Evolutionary conservation across 2,113 vertebrate genomes (phyloP).

Genomic region (Chionomys nivalis): DNA sequence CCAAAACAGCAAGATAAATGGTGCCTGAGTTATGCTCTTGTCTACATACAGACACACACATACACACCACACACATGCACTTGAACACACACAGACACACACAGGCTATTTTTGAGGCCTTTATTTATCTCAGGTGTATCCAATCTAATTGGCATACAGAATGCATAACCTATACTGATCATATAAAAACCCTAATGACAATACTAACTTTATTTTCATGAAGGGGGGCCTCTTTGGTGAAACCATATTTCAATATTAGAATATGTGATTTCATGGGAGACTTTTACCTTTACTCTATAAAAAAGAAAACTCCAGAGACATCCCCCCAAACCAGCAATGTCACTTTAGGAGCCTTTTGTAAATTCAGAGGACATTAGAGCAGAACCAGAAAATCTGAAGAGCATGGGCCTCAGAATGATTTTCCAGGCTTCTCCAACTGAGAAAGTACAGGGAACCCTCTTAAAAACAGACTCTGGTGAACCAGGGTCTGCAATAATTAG

Average conservation of each 20-base stretch:
- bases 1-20: neutral
- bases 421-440: conserved; percentile 51
- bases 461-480: conserved; percentile 60
- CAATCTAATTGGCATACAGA: neutral
- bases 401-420: neutral
- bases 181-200: neutral
- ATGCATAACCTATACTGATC: neutral
- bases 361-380: conserved; percentile 28
- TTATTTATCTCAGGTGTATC: neutral
- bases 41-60: neutral
- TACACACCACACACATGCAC: neutral
- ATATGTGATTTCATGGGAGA: neutral
- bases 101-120: neutral
- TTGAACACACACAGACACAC: neutral
- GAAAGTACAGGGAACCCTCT: conserved; percentile 63
- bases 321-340: neutral
- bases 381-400: conserved; percentile 23
- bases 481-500: conserved; percentile 65
- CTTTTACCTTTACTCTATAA: neutral
- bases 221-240: neutral
- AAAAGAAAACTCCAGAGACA: neutral
- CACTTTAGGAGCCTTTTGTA: neutral
- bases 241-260: neutral
- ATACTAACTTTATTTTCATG: neutral
- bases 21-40: neutral